Evolutionary conservation across 2,888 invertebrate genomes (phyloP).

Genomic region (Blastobasis lacticolella): DNA sequence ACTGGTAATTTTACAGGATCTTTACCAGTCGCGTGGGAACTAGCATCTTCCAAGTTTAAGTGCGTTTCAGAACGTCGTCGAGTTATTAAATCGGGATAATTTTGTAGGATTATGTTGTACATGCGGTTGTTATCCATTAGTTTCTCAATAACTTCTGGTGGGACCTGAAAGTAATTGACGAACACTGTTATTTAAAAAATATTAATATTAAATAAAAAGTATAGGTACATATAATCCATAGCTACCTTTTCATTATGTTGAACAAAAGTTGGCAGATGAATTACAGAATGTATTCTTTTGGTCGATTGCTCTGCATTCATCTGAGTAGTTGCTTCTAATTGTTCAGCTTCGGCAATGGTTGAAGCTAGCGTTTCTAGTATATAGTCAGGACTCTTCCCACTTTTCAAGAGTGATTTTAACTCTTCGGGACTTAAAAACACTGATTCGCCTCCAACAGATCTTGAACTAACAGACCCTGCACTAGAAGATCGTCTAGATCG

Average conservation of each 20-base stretch:
- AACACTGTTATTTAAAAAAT: too few relatives aligned
- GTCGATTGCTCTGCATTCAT: constrained; percentile 54
- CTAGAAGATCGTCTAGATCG: constrained; percentile 61
- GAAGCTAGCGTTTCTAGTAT: constrained; percentile 76
- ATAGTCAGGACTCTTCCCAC: constrained; percentile 79
- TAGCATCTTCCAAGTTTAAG: constrained; percentile 38
- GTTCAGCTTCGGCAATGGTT: constrained; percentile 65
- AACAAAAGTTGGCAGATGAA: constrained; percentile 86
- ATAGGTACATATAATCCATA: neutral
- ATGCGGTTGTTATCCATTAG: constrained; percentile 76
- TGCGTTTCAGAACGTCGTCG: constrained; percentile 77
- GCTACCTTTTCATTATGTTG: constrained; percentile 79
- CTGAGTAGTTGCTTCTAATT: constrained; percentile 55
- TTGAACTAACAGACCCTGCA: constrained; percentile 64
- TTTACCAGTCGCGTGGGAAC: constrained; percentile 15
- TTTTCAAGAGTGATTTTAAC: constrained; percentile 78
- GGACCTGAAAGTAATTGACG: constrained; percentile 66
- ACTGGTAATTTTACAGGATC: constrained; percentile 46
- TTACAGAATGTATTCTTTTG: constrained; percentile 76
- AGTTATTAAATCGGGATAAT: constrained; percentile 78
- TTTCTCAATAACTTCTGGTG: constrained; percentile 80
- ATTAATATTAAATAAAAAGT: neutral
- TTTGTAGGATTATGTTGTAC: constrained; percentile 80
- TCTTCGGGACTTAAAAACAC: constrained; percentile 76
- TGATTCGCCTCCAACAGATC: constrained; percentile 62